Evolutionary conservation across 2,797 vertebrate genomes (phyloP), one percentile per base, ranked within the genome.

Genomic region (Clarias laeviceps): DNA sequence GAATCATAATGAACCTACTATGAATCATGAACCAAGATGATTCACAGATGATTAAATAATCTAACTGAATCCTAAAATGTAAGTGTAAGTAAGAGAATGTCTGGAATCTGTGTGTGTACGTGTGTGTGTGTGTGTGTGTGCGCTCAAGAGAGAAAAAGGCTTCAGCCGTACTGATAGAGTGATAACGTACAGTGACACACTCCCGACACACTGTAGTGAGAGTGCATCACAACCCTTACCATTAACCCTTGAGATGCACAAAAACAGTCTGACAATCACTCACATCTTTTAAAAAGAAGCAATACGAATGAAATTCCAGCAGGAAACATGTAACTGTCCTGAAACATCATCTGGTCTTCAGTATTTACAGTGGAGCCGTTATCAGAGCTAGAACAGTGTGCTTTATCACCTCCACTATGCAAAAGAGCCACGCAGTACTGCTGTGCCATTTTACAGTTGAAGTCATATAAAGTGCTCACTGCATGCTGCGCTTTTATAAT

Each of bases 401-500:
- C 29, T 69, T 56, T 68, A 68, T 69, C 8, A n/a, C 72, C 32
- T 34, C 15, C n/a, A 54, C 56, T 79, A 59, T 54, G 64, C 24
- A 59, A 66, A 61, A 29, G 82, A 72, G 70, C 56, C 9, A 59
- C 79, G 22, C 66, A 66, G 66, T 50, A 83, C 57, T 66, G 82
- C 78, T 82, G 70, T 82, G 69, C 61, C 74, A 74, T 84, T 87
- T 79, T 85, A 27, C 78, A 68, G 70, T 68, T 40, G 59, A 57
- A 74, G 84, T 82, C 69, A 56, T 83, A 81, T 65, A 85, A 82
- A 78, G 32, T 80, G 45, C 65, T 88, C 74, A 85, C 81, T 73
- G 82, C 70, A 77, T 84, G 84, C 76, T 79, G 66, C 27, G 83
- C 59, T 83, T 86, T 88, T 88, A 88, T 88, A 82, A 77, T 84